phyloP scores from a whole-genome alignment of 2,797 vertebrate species.

The Macropus fuliginosus region DNA sequence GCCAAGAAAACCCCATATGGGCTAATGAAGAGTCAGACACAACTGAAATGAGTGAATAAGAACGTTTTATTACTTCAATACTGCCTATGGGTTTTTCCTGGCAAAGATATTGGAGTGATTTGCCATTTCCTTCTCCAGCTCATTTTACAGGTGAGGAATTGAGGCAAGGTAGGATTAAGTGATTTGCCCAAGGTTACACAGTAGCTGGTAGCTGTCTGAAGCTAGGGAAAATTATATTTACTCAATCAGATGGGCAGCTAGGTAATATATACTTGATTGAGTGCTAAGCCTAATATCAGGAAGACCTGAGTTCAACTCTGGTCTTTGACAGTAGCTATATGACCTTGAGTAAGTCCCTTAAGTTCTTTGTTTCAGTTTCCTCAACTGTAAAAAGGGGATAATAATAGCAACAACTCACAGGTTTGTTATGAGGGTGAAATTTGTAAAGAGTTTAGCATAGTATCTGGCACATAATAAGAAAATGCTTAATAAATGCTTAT shows the following conservation, averaged over 20 bases:
- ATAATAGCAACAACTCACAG: not conserved
- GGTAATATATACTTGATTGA: not conserved
- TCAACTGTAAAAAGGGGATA: not conserved
- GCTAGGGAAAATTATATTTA: not conserved
- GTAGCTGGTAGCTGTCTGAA: too few relatives aligned
- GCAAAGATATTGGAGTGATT: too few relatives aligned
- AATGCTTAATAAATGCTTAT: not conserved
- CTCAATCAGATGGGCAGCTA: not conserved
- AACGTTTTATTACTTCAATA: too few relatives aligned
- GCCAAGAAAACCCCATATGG: too few relatives aligned
- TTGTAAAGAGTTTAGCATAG: not conserved
- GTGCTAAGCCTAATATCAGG: not conserved
- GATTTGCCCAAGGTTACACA: too few relatives aligned
- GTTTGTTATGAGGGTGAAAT: not conserved
- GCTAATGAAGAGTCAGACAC: too few relatives aligned
- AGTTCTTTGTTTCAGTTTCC: not conserved
- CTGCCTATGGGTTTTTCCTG: too few relatives aligned
- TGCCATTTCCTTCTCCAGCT: too few relatives aligned
- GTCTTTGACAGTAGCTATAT: too few relatives aligned
- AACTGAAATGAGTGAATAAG: too few relatives aligned
- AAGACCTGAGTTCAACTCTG: not conserved
- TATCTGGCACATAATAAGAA: not conserved
- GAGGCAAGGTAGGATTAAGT: too few relatives aligned
- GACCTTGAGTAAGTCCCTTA: not conserved
- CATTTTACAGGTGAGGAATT: too few relatives aligned